phyloP scores from a whole-genome alignment of 1,140 invertebrate species.

The Carposina sasakii region DNA sequence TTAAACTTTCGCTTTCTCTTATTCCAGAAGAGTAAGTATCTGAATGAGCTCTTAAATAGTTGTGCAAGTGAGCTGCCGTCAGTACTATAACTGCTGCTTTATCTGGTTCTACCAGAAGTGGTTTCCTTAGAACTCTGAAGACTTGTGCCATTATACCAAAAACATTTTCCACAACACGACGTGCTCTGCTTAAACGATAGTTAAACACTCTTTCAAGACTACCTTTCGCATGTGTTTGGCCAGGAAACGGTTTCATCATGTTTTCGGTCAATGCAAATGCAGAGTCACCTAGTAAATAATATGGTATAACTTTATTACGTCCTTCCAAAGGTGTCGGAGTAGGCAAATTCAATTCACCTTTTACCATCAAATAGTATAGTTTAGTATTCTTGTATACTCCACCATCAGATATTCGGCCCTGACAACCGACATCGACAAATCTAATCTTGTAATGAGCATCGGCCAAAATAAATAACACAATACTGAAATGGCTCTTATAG shows the following conservation, averaged over 20 bases:
- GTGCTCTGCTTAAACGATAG: slow-evolving; percentile 18
- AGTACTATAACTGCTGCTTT: too few species aligned
- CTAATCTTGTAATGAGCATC: slow-evolving; percentile 36
- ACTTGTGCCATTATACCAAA: slow-evolving; percentile 31
- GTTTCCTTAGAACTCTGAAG: too few species aligned
- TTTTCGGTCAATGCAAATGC: background rate
- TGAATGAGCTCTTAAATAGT: too few species aligned
- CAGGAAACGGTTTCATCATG: background rate
- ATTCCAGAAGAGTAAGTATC: too few species aligned
- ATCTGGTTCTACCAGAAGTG: too few species aligned
- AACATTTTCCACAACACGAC: slow-evolving; percentile 40
- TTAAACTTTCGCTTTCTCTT: too few species aligned
- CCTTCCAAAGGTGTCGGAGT: background rate
- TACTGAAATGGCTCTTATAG: slow-evolving; percentile 52
- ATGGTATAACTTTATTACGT: too few species aligned
- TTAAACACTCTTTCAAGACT: slow-evolving; percentile 24
- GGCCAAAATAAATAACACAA: slow-evolving; percentile 54
- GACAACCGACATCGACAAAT: slow-evolving; percentile 43
- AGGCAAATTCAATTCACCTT: too few species aligned
- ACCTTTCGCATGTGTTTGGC: background rate
- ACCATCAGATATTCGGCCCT: slow-evolving; percentile 40
- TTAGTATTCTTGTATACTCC: slow-evolving; percentile 15
- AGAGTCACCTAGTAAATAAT: background rate
- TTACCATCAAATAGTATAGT: too few species aligned
- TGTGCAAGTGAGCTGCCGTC: too few species aligned